Conservation (phyloP, 2,888 invertebrate genomes). For the Volucella zonaria region DNA sequence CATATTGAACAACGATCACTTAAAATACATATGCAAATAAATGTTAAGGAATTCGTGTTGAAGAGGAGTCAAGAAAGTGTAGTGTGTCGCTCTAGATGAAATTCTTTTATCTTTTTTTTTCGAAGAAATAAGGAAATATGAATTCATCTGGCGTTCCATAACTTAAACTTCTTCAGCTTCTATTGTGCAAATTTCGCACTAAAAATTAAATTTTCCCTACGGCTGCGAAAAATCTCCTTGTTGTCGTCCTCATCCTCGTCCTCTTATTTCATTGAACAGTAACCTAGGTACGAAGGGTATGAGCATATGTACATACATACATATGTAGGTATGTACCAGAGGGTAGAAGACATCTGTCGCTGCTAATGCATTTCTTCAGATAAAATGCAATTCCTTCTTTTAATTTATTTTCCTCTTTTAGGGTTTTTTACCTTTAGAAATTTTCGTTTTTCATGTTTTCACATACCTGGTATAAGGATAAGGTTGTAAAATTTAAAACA, state of each 20-base stretch:
- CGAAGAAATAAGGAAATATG: slow-evolving; percentile 21
- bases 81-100: too few species aligned
- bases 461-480: slow-evolving; percentile 33
- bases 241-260: neutral
- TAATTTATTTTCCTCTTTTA: neutral
- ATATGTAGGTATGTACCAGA: neutral
- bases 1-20: too few species aligned
- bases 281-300: too few species aligned
- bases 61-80: too few species aligned
- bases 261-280: neutral
- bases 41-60: too few species aligned
- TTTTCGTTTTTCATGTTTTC: neutral
- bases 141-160: slow-evolving; percentile 11
- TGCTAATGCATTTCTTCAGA: slow-evolving; percentile 54
- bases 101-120: neutral
- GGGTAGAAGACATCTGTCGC: slow-evolving; percentile 42
- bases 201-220: slow-evolving; percentile 9
- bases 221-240: slow-evolving; percentile 9
- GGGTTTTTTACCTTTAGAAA: slow-evolving; percentile 5
- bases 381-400: slow-evolving; percentile 34
- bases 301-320: neutral
- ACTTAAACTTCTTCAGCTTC: neutral
- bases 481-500: slow-evolving; percentile 16
- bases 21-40: too few species aligned
- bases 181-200: slow-evolving; percentile 48